phyloP scores from a whole-genome alignment of 2,888 invertebrate species.

The Camptogramma bilineatum region DNA sequence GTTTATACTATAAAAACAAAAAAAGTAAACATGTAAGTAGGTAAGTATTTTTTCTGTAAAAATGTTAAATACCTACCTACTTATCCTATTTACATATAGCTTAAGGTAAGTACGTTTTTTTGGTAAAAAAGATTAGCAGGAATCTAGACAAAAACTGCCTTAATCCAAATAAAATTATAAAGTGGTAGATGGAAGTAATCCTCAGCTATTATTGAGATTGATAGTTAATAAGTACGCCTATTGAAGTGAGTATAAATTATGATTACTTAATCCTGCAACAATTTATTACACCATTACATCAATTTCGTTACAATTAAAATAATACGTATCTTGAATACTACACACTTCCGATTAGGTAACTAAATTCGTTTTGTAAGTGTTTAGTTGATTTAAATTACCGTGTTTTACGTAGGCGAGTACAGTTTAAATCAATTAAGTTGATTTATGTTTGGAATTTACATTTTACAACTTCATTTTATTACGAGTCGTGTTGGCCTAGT shows the following conservation, averaged over 20 bases:
- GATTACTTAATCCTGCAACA: not conserved
- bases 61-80: no score
- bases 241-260: not conserved
- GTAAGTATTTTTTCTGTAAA: no score
- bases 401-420: constrained; percentile 12
- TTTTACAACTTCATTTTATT: constrained; percentile 12
- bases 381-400: constrained; percentile 3
- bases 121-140: no score
- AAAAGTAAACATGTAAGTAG: no score
- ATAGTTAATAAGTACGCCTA: not conserved
- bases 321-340: not conserved
- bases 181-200: no score
- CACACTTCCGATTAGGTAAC: constrained; percentile 3
- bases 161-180: no score
- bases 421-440: constrained; percentile 9
- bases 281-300: not conserved
- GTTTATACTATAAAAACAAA: no score
- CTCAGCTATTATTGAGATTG: no score
- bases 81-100: no score
- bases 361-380: constrained; percentile 1
- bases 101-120: no score
- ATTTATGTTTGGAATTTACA: constrained; percentile 4
- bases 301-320: constrained; percentile 6
- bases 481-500: not conserved
- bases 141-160: no score